Evolutionary conservation across 2,888 invertebrate genomes (phyloP).

Genomic region (Ceratothoa steindachneri): DNA sequence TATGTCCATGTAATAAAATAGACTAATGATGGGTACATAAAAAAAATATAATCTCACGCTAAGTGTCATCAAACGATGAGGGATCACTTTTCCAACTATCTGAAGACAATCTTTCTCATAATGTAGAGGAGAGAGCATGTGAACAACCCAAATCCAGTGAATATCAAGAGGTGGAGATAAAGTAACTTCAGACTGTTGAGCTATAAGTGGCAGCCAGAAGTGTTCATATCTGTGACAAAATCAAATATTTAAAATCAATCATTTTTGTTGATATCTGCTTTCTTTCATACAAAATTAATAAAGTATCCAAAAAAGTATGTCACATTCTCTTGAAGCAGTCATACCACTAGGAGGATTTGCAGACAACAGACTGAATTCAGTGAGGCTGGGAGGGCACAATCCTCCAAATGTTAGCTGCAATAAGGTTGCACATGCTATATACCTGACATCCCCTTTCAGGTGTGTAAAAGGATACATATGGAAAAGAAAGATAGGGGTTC

Average conservation of each 20-base stretch:
- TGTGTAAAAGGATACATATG: too few species aligned
- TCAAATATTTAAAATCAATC: background rate
- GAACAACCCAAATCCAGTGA: constrained; percentile 48
- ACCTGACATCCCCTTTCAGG: too few species aligned
- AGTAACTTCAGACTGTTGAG: background rate
- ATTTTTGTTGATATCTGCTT: background rate
- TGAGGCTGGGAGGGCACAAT: too few species aligned
- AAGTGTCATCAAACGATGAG: constrained; percentile 26
- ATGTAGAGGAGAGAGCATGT: constrained; percentile 44
- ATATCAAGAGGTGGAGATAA: constrained; percentile 36
- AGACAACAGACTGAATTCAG: too few species aligned
- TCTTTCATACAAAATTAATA: background rate
- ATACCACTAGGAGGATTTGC: too few species aligned
- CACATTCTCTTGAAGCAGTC: background rate
- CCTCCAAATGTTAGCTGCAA: too few species aligned
- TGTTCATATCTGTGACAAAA: constrained; percentile 30
- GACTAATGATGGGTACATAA: too few species aligned
- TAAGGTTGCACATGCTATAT: too few species aligned
- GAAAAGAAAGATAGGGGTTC: too few species aligned
- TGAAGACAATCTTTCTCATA: constrained; percentile 26
- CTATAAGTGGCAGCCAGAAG: constrained; percentile 30
- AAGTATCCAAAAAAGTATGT: background rate
- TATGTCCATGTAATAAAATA: too few species aligned
- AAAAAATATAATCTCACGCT: too few species aligned
- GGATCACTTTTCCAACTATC: constrained; percentile 14